phyloP scores from a whole-genome alignment of 1,140 invertebrate genomes.

The Hesperophylax magnus region DNA sequence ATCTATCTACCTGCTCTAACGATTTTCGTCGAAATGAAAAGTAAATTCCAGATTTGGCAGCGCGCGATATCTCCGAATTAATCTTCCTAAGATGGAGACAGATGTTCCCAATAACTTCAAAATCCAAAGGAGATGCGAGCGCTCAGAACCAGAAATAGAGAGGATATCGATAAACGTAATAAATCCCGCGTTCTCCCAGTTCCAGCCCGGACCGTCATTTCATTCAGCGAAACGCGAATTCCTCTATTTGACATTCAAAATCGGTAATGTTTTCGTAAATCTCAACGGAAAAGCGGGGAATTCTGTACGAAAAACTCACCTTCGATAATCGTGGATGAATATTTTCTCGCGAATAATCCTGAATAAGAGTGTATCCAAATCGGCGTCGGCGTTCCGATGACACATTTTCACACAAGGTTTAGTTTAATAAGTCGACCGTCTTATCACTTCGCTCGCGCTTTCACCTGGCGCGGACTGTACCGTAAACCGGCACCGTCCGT shows the following conservation, averaged over 20 bases:
- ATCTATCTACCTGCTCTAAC: not conserved
- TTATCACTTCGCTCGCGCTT: slow-evolving; percentile 13
- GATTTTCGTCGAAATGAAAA: slow-evolving; percentile 9
- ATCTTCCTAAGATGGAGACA: slow-evolving; percentile 39
- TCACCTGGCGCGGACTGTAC: slow-evolving; percentile 1
- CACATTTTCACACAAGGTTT: slow-evolving; percentile 37
- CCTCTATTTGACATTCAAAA: slow-evolving; percentile 36
- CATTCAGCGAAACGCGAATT: not conserved
- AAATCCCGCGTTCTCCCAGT: not conserved
- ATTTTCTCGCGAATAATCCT: slow-evolving; percentile 33
- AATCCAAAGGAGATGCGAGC: slow-evolving; percentile 16
- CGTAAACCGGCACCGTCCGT: not conserved
- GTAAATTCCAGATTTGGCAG: slow-evolving; percentile 9
- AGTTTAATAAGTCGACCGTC: not conserved
- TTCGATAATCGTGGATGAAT: slow-evolving; percentile 34
- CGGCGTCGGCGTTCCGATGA: slow-evolving; percentile 17
- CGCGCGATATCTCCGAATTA: slow-evolving; percentile 5
- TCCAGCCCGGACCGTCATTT: not conserved
- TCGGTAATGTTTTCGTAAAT: slow-evolving; percentile 4
- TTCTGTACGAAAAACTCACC: slow-evolving; percentile 8
- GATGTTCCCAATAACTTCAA: slow-evolving; percentile 28
- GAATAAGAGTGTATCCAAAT: slow-evolving; percentile 30
- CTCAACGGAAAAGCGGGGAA: not conserved
- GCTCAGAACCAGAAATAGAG: slow-evolving; percentile 5
- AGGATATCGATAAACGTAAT: not conserved